These are phyloP conservation scores for Perodicticus potto DNA, from an alignment of 2,797 vertebrate genomes.

Conservation along the genomic window DNA sequence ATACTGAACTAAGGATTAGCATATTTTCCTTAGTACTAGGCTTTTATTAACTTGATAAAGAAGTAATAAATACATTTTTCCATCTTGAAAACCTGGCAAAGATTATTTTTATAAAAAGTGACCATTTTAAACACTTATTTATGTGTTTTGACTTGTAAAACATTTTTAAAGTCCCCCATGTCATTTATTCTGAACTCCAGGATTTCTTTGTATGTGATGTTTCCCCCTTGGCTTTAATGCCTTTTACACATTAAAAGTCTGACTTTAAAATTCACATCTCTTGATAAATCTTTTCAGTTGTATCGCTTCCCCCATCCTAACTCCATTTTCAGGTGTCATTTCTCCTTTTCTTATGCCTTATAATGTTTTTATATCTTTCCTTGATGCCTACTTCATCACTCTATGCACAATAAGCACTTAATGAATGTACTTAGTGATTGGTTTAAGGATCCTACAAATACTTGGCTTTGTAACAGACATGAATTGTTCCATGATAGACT, in stretches of 20 bases:
- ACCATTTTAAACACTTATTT: neutral
- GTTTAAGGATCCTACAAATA: conserved; percentile 60
- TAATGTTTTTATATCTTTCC: conserved; percentile 62
- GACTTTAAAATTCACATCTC: conserved; percentile 45
- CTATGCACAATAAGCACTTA: conserved; percentile 73
- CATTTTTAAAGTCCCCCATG: neutral
- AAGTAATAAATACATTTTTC: neutral
- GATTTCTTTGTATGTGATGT: neutral
- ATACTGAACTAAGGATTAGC: neutral
- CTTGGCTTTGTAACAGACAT: conserved; percentile 53
- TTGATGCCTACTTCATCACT: conserved; percentile 57
- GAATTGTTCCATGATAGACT: conserved; percentile 57
- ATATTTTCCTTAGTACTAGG: neutral
- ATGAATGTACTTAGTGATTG: conserved; percentile 56
- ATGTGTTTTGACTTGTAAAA: conserved; percentile 9
- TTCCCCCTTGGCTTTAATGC: neutral
- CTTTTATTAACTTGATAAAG: neutral
- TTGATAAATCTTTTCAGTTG: neutral
- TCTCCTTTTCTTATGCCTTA: neutral
- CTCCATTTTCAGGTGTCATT: neutral
- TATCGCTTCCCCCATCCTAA: neutral
- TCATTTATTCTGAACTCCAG: neutral
- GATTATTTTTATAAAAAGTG: conserved; percentile 33
- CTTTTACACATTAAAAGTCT: conserved; percentile 16
- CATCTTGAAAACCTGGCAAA: conserved; percentile 36